Evolutionary conservation across 2,888 invertebrate genomes (phyloP), one percentile per base, ranked within the genome.

Genomic region (Polyommatus icarus): DNA sequence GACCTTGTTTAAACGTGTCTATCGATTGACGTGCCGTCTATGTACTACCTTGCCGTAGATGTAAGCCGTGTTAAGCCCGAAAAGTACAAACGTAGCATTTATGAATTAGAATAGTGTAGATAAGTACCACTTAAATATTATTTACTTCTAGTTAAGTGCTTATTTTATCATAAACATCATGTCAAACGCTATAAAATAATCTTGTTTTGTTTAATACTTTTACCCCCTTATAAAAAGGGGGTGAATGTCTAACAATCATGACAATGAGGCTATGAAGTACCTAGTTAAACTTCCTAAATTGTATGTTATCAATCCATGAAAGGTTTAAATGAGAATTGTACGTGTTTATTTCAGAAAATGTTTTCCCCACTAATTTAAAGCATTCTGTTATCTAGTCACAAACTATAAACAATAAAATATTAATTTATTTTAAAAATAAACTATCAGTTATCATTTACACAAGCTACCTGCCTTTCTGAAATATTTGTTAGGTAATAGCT

Each of bases 1-100:
- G 89, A 88, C 90, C 92, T 90, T 90, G 90, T 90, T 90, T 88
- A 85, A 57, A 57, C 73, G 57, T 59, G 77, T 85, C 82, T 85
- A 86, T 85, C 83, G 83, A 77, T 75, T 78, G 61, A 85, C 84
- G 76, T 83, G 73, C 8, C 71, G 71, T 61, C 54, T 77, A 29
- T 57, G 24, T 73, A 46, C 67, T 59, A 46, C 46, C 59, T 61
- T 73, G 72, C 73, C 77, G 73, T 77, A 24, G 29, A n/a, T 36
- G 8, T 77, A 71, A 20, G 46, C 50, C 36, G 20, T 50, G 71
- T 77, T 57, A 54, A 24, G 73, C 57, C 72, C 77, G 59, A 73
- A 29, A 59, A 77, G 77, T 77, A 77, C 77, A 77, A 77, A 77
- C 72, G 12, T 77, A 77, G 77, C 72, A 61, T 73, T 72, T 73